Base-by-base conservation (phyloP, 92 coral and sea anemone genomes). In the Phymanthus crucifer region DNA sequence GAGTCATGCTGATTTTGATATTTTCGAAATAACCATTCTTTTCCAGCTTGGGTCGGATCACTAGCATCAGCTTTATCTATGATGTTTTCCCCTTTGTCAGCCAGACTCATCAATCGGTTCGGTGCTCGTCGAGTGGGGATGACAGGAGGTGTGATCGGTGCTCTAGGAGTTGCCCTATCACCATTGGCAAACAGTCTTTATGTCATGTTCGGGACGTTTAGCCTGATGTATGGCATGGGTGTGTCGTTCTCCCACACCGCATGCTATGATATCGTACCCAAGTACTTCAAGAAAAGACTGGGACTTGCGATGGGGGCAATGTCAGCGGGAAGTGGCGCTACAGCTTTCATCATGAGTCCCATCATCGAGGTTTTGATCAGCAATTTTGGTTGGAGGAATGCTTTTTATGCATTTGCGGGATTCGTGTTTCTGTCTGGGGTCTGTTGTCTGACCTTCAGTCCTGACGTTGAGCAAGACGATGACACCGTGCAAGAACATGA, bases 21-120 rank as follows among this genome's bases (percentile, higher is more conserved):
- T 38, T 50, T 50, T 0, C 18, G n/a, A n/a, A n/a, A n/a, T n/a
- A n/a, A n/a, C n/a, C n/a, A n/a, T n/a, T n/a, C n/a, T 66, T 50
- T 50, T 66, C 26, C 71, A 66, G 71, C 71, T 18, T 66, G 71
- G 71, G 71, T 66, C n/a, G 71, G 71, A 29, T 66, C 71, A 9
- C 38, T 66, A 34, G 71, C 71, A 29, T 6, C 26, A 16, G 71
- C 71, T 24, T 34, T 66, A 21, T 16, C 35, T 4, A 66, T 66
- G 71, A 66, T 7, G 17, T 21, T 66, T 34, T 66, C 71, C 18
- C 37, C 71, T 5, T 16, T 66, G 4, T 32, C 71, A 0, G 71
- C 71, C 24, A n/a, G n/a, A n/a, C n/a, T n/a, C n/a, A n/a, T n/a
- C n/a, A n/a, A n/a, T 31, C 70, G 70, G 13, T 64, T 66, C 26